Evolutionary conservation across 2,797 vertebrate species (phyloP).

Genomic region (Acrocephalus scirpaceus): DNA sequence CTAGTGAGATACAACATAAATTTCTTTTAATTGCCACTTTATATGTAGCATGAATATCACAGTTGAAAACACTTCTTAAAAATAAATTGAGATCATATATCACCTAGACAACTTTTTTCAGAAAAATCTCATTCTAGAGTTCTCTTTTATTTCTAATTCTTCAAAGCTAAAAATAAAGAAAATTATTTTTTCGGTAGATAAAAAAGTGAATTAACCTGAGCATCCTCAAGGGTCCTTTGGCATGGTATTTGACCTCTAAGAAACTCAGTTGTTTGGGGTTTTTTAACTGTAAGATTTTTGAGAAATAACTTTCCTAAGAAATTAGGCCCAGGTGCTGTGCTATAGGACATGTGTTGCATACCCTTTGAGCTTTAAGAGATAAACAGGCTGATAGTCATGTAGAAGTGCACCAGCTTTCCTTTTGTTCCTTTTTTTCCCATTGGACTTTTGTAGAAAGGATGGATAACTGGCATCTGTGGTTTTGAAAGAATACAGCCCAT

Average conservation of each 20-base stretch:
- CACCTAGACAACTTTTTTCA: neutral
- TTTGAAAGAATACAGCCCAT: neutral
- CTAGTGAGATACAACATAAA: slow-evolving; percentile 14
- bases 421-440: neutral
- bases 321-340: neutral
- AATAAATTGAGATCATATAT: slow-evolving; percentile 5
- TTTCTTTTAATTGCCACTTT: slow-evolving; percentile 38
- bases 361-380: neutral
- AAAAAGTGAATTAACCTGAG: neutral
- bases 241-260: neutral
- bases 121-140: neutral
- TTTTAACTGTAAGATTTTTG: neutral
- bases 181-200: neutral
- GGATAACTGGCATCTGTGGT: neutral
- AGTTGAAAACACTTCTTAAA: neutral
- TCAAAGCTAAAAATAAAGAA: neutral
- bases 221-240: neutral
- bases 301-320: neutral
- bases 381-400: neutral
- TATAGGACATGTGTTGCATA: neutral
- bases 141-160: neutral
- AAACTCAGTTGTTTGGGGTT: neutral
- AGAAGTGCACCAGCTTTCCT: neutral
- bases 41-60: neutral
- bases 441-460: neutral